Conservation (phyloP, 2,113 vertebrate species). For the Arizona elegans region DNA sequence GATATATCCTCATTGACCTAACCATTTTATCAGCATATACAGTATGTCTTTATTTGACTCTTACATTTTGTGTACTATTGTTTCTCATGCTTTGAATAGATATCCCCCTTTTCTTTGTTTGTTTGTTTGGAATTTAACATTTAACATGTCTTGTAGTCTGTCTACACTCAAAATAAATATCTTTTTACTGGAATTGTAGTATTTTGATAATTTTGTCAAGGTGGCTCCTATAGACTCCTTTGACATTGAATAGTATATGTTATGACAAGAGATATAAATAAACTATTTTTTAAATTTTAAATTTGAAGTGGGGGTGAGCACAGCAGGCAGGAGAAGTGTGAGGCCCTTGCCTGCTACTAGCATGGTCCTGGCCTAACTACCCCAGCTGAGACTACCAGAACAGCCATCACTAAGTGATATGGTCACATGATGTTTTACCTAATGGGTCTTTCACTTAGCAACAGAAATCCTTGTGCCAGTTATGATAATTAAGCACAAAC, state of each 20-base stretch:
- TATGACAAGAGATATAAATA: not conserved
- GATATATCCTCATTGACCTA: not conserved
- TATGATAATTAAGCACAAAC: not conserved
- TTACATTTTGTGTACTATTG: not conserved
- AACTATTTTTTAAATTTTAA: not conserved
- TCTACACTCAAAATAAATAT: not conserved
- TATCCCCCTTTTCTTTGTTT: not conserved
- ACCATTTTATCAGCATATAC: not conserved
- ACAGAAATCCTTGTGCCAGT: not conserved
- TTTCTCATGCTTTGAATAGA: not conserved
- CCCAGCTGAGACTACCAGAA: not conserved
- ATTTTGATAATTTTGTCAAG: not conserved
- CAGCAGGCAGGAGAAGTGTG: not conserved
- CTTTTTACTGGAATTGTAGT: not conserved
- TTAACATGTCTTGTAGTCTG: not conserved
- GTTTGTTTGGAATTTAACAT: not conserved
- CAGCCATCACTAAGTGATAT: not conserved
- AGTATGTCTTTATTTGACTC: not conserved
- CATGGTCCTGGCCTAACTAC: not conserved
- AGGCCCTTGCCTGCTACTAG: not conserved
- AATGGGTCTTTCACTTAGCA: not conserved
- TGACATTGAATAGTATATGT: not conserved
- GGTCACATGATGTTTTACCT: not conserved
- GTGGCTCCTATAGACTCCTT: not conserved
- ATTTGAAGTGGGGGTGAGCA: not conserved